phyloP scores from a whole-genome alignment of 2,797 vertebrate species.

The Myiotriccus ornatus region DNA sequence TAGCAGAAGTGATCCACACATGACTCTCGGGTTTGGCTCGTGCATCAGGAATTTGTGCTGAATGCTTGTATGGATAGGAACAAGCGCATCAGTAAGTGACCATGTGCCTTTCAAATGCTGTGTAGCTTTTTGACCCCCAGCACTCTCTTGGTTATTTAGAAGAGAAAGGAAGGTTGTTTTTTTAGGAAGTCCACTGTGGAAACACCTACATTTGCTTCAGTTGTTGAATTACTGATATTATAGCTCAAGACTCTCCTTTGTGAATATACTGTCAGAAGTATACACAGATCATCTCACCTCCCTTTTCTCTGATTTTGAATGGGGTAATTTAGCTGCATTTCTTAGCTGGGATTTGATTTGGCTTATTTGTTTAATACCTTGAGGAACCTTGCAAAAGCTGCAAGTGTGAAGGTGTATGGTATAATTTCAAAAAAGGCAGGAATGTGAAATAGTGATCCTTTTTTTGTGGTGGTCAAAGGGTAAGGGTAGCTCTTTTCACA shows the following conservation, averaged over 20 bases:
- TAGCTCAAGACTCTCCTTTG: not conserved
- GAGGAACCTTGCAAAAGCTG: not conserved
- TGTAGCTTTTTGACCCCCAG: not conserved
- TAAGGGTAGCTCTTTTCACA: not conserved
- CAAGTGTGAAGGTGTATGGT: not conserved
- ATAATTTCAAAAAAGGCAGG: not conserved
- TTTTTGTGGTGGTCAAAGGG: not conserved
- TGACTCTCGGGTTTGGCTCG: not conserved
- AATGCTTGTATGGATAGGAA: not conserved
- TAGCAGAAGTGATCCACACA: not conserved
- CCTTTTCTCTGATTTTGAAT: not conserved
- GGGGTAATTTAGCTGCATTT: not conserved
- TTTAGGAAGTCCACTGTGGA: not conserved
- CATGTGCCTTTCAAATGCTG: not conserved
- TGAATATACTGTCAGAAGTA: not conserved
- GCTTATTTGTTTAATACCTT: not conserved
- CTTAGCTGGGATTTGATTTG: not conserved
- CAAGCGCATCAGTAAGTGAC: not conserved
- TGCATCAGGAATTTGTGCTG: not conserved
- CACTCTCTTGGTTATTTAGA: not conserved
- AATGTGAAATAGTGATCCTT: not conserved
- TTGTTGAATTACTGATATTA: not conserved
- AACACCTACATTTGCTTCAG: not conserved
- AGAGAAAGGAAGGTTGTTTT: not conserved
- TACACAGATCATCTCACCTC: not conserved